These are phyloP conservation scores for Endomychus coccineus DNA, from an alignment of 2,888 invertebrate species.

Conservation along the genomic window DNA sequence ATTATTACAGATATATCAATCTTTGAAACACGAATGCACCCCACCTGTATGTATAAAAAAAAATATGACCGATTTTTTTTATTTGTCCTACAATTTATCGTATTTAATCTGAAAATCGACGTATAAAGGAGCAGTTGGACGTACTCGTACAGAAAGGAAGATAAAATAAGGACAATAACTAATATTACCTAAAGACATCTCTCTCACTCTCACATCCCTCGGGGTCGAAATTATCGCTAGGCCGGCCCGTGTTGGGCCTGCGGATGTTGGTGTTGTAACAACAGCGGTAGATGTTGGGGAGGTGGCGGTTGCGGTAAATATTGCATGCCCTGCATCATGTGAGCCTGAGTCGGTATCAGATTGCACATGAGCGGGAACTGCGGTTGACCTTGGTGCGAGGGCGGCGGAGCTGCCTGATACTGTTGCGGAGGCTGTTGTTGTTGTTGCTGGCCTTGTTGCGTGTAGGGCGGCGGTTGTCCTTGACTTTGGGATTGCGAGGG, in stretches of 20 bases:
- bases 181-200: slow-evolving; percentile 7
- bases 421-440: slow-evolving; percentile 44
- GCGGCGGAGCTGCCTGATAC: slow-evolving; percentile 45
- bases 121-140: too few species aligned
- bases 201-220: not conserved
- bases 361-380: slow-evolving; percentile 56
- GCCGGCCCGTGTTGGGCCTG: slow-evolving; percentile 14
- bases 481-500: slow-evolving; percentile 48
- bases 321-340: slow-evolving; percentile 45
- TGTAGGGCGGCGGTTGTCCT: slow-evolving; percentile 36
- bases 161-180: slow-evolving; percentile 3
- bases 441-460: slow-evolving; percentile 34
- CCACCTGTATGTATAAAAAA: too few species aligned
- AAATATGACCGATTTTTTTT: too few species aligned
- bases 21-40: too few species aligned
- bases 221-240: slow-evolving; percentile 10
- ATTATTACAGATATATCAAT: too few species aligned
- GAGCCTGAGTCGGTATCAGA: slow-evolving; percentile 49
- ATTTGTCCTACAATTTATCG: too few species aligned
- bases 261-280: slow-evolving; percentile 10
- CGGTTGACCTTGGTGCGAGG: slow-evolving; percentile 44
- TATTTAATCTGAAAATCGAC: too few species aligned
- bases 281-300: slow-evolving; percentile 7
- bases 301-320: slow-evolving; percentile 44
- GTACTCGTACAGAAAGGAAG: too few species aligned